Evolutionary conservation across 1,140 invertebrate genomes (phyloP), one percentile per base, ranked within the genome.

Genomic region (Micrasema longulum): DNA sequence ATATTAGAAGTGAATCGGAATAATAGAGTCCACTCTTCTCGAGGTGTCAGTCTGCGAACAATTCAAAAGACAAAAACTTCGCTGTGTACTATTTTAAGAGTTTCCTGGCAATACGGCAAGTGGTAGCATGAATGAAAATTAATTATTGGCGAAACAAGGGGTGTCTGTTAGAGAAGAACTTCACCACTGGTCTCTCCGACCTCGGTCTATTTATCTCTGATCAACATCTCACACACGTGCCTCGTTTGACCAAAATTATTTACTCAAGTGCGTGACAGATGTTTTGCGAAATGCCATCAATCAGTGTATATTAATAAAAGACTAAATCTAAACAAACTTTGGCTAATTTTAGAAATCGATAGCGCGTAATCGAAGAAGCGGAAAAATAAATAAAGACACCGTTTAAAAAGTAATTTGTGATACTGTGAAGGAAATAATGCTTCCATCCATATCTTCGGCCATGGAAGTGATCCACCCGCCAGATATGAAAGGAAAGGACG

Each of bases 21-120:
- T 67, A 75, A 75, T 75, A 75, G 60, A 52, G 20, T 23, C 53
- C 45, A 50, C 57, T 72, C 43, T 69, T 69, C 16, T 43, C 57
- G 38, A 68, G 65, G 65, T 66, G 69, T 72, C 53, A 7, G 60
- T 31, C 48, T 73, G 55, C 55, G 60, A 53, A 65, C 72, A 69
- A 73, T 69, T 67, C 63, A 20, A 45, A 48, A 38, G 57, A 69
- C 64, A 63, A 73, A 65, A 69, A 62, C 36, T 11, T 11, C 38
- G 12, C 47, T 69, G 55, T 65, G 48, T 69, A 18, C 55, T 73
- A 72, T 69, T 64, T 52, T 23, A 73, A 47, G 18, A 31, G 26
- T 14, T 26, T 36, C 47, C 67, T 60, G 67, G 38, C 67, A 69
- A 35, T 38, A 38, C 36, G 12, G 18, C 23, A 22, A 66, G 26